Evolutionary conservation across 2,888 invertebrate genomes (phyloP), one percentile per base, ranked within the genome.

Genomic region (Acronicta psi): DNA sequence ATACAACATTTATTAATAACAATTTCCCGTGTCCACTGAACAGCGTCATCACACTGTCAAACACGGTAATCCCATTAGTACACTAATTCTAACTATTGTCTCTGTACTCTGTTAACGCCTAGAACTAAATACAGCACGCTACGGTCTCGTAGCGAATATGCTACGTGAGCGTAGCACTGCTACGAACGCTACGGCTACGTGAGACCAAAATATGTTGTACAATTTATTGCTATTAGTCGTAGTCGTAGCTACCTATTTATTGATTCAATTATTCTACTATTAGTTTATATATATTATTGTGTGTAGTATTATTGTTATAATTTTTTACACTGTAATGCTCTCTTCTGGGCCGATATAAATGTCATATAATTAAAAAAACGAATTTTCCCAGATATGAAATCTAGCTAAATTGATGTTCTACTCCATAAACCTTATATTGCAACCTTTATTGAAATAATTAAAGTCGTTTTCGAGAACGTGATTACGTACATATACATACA

Each of bases 11-110:
- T 51, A 52, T 52, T 52, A 46, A 62, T 52, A 46, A 43, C 69
- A 38, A 29, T 71, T 6, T 49, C 37, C 40, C 49, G 17, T 47
- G 43, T 20, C 34, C 34, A 34, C 5, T 34, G n/a, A n/a, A 41
- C 41, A 46, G 36, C 4, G 46, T 62, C 50, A 44, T 34, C 60
- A 61, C 20, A 31, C 45, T 42, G 47, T 52, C 59, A n/a, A 52
- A 69, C 77, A 73, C 43, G 41, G 44, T 38, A 73, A 73, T 59
- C 46, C 52, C 63, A 69, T 76, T 76, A 74, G 52, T 47, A 31
- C 52, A 42, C 57, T 51, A 55, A 59, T 38, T 55, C 25, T n/a
- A 41, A 41, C 41, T 50, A 59, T 53, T 59, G 46, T 60, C 46
- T 49, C 42, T 14, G 59, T 42, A 50, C 18, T 45, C 40, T 49